phyloP scores from a whole-genome alignment of 2,888 invertebrate species.

The Temnothorax rugatulus region DNA sequence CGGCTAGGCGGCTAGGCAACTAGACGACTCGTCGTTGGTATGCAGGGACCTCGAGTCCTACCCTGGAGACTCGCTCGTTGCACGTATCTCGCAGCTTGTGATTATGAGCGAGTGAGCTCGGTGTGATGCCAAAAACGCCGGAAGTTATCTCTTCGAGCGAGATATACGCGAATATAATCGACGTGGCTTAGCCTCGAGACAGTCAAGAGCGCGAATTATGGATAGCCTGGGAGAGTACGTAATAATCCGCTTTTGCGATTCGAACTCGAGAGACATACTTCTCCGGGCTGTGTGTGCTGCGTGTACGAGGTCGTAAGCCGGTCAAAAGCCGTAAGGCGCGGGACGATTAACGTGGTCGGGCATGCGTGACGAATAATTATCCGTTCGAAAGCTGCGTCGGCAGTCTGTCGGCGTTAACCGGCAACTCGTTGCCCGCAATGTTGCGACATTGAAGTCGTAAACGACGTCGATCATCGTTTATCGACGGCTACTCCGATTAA shows the following conservation, averaged over 20 bases:
- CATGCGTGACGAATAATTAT: constrained; percentile 81
- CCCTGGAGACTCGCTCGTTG: constrained; percentile 51
- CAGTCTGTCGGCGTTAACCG: constrained; percentile 60
- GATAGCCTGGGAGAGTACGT: constrained; percentile 47
- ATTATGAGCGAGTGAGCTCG: background rate
- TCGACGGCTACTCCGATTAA: constrained; percentile 68
- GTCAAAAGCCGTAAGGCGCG: constrained; percentile 51
- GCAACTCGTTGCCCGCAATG: constrained; percentile 45
- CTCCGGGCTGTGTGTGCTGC: background rate
- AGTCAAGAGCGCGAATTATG: constrained; percentile 57
- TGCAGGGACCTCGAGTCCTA: constrained; percentile 23
- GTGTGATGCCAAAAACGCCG: constrained; percentile 35
- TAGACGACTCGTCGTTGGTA: constrained; percentile 37
- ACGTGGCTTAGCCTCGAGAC: constrained; percentile 31
- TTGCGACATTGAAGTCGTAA: constrained; percentile 71
- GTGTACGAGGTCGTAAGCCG: constrained; percentile 60
- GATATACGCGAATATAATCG: constrained; percentile 36
- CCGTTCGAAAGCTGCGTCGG: constrained; percentile 70
- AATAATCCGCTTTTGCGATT: constrained; percentile 74
- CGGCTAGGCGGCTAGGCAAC: constrained; percentile 55
- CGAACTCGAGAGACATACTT: constrained; percentile 46
- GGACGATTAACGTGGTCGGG: constrained; percentile 79
- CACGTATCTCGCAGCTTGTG: constrained; percentile 71
- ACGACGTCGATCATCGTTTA: constrained; percentile 66
- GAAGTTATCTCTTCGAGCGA: constrained; percentile 40